These are phyloP conservation scores for Nerophis ophidion DNA, from an alignment of 2,113 vertebrate genomes.

Conservation along the genomic window DNA sequence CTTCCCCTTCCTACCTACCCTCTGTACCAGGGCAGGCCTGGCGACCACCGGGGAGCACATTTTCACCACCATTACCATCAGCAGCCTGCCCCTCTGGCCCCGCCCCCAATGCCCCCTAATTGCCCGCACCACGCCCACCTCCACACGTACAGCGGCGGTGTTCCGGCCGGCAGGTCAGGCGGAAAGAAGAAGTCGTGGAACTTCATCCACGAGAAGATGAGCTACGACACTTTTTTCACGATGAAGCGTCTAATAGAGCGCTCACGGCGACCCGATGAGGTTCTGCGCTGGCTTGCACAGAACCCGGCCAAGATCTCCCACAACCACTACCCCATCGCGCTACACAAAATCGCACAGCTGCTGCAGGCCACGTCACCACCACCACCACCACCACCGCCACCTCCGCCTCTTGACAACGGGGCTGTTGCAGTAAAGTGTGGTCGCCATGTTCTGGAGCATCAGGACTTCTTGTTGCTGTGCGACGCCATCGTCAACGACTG, in stretches of 20 bases:
- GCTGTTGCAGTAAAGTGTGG: background rate
- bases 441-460: slow-evolving; percentile 74
- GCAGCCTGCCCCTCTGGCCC: slow-evolving; percentile 46
- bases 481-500: slow-evolving; percentile 80
- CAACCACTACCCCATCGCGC: slow-evolving; percentile 85
- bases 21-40: slow-evolving; percentile 54
- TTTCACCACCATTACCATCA: slow-evolving; percentile 57
- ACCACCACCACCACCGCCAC: fast-evolving
- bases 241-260: slow-evolving; percentile 89
- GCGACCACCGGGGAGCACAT: slow-evolving; percentile 40
- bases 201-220: slow-evolving; percentile 86
- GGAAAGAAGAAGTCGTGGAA: slow-evolving; percentile 80
- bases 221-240: slow-evolving; percentile 86
- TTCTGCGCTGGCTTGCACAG: slow-evolving; percentile 90
- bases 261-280: slow-evolving; percentile 80
- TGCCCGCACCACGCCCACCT: slow-evolving; percentile 51
- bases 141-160: slow-evolving; percentile 32
- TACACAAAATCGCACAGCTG: slow-evolving; percentile 86
- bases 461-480: slow-evolving; percentile 81
- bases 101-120: slow-evolving; percentile 46
- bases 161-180: background rate
- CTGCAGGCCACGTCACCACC: slow-evolving; percentile 53
- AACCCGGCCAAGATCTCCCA: slow-evolving; percentile 85
- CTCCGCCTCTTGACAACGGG: fast-evolving
- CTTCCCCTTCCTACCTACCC: slow-evolving; percentile 45